These are phyloP conservation scores for Porites lobata DNA, from an alignment of 92 coral and sea anemone genomes.

Conservation along the genomic window DNA sequence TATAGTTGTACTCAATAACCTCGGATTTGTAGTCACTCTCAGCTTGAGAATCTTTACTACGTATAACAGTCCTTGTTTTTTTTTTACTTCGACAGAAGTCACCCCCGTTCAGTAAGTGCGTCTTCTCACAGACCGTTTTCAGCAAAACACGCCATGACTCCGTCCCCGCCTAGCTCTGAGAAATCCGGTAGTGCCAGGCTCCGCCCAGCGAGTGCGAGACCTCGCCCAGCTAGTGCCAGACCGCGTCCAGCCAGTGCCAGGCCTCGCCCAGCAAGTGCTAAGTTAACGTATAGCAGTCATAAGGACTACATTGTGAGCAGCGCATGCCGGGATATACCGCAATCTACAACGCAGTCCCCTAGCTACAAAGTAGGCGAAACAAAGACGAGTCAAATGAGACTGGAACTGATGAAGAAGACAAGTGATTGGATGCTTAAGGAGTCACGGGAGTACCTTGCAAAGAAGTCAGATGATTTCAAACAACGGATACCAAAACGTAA, in stretches of 20 bases:
- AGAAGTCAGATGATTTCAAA: slow-evolving; percentile 78
- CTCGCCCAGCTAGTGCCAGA: slow-evolving; percentile 65
- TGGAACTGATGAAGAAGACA: slow-evolving; percentile 68
- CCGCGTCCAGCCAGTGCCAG: slow-evolving; percentile 66
- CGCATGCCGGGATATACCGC: slow-evolving; percentile 79
- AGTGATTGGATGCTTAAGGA: slow-evolving; percentile 83
- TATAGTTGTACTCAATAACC: no score
- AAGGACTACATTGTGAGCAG: slow-evolving; percentile 85
- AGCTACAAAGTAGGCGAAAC: slow-evolving; percentile 66
- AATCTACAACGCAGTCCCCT: slow-evolving; percentile 26
- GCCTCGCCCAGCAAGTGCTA: slow-evolving; percentile 66
- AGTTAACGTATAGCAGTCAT: slow-evolving; percentile 81
- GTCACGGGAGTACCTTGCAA: slow-evolving; percentile 76
- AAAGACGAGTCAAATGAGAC: slow-evolving; percentile 79
- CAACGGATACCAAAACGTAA: slow-evolving; percentile 54
- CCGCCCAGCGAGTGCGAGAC: slow-evolving; percentile 71
- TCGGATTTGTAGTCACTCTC: no score
- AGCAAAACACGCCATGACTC: slow-evolving; percentile 66
- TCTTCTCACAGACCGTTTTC: slow-evolving; percentile 72
- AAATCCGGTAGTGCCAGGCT: slow-evolving; percentile 81
- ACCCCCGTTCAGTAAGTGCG: slow-evolving; percentile 66
- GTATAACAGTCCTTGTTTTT: not conserved
- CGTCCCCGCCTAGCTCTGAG: slow-evolving; percentile 72
- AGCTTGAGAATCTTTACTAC: no score
- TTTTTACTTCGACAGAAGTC: slow-evolving; percentile 43